Conservation (phyloP, 2,888 invertebrate genomes). For the Cryptosula pallasiana region DNA sequence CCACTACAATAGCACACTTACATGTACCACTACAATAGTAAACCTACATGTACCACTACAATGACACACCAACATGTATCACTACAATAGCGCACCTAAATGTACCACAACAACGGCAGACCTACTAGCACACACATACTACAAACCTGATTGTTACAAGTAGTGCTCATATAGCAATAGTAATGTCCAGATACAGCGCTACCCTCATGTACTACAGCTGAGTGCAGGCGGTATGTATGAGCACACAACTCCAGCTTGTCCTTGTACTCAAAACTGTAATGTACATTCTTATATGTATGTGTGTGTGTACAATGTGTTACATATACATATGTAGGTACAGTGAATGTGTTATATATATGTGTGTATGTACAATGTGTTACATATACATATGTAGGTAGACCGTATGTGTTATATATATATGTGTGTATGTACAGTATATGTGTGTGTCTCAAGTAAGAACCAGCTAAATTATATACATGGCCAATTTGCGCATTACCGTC, state of each 20-base stretch:
- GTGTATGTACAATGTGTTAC: too few species aligned
- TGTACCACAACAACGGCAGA: neutral
- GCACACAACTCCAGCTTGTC: neutral
- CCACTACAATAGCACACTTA: neutral
- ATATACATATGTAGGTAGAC: too few species aligned
- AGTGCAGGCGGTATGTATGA: conserved; percentile 1
- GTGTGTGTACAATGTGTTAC: too few species aligned
- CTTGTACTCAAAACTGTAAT: conserved; percentile 11
- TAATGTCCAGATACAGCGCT: conserved; percentile 1
- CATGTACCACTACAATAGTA: neutral
- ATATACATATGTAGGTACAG: too few species aligned
- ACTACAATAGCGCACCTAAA: neutral
- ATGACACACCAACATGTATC: neutral
- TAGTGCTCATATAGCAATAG: conserved; percentile 13
- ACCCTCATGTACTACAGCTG: conserved; percentile 17
- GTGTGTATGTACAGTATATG: too few species aligned
- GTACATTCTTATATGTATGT: too few species aligned
- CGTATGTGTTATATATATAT: too few species aligned
- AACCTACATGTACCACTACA: neutral
- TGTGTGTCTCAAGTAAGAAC: too few species aligned
- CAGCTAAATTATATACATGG: too few species aligned
- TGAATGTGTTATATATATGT: too few species aligned
- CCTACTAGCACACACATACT: neutral
- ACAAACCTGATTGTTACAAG: neutral
- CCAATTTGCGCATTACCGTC: too few species aligned